Evolutionary conservation across 2,797 vertebrate species (phyloP), one percentile per base, ranked within the genome.

Genomic region (Silurus lanzhouensis): DNA sequence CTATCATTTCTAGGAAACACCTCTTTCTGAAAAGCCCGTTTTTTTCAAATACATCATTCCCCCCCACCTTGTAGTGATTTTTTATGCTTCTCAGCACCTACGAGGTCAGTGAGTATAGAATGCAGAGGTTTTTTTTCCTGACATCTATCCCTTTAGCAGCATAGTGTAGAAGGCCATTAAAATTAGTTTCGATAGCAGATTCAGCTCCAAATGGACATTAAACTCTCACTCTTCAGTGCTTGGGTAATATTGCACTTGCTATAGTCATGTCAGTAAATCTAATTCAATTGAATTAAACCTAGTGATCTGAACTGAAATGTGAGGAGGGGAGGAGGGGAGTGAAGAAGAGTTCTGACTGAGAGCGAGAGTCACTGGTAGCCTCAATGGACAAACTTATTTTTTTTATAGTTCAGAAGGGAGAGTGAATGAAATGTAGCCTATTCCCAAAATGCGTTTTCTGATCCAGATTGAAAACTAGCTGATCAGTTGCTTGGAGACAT

Each of bases 61-160:
- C 25, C 71, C 38, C 61, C 7, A 52, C n/a, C 38, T 38, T 92
- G 90, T 74, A 83, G 66, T 64, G 84, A 2, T 38, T 38, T 75
- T 67, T 27, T 89, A 90, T 88, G 89, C 84, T 64, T 67, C 61
- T 78, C 22, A 52, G 38, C 22, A 44, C 27, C 25, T 83, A 91
- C 91, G 94, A 96, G 95, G 95, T 95, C 95, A 94, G 95, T 91
- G 92, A 91, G 91, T 92, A 93, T 94, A 95, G 94, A 91, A 92
- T 91, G 90, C 87, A 91, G 93, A 90, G 71, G 92, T 90, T 94
- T 92, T 58, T 77, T 79, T 82, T 22, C 87, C 90, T 87, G 94
- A 91, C 91, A 91, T 92, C 92, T 90, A 89, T 91, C 91, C 92
- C 90, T 80, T 83, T 64, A 7, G 55, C 74, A 87, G 87, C 10